phyloP scores from a whole-genome alignment of 1,140 invertebrate species.

The Euglossa dilemma region DNA sequence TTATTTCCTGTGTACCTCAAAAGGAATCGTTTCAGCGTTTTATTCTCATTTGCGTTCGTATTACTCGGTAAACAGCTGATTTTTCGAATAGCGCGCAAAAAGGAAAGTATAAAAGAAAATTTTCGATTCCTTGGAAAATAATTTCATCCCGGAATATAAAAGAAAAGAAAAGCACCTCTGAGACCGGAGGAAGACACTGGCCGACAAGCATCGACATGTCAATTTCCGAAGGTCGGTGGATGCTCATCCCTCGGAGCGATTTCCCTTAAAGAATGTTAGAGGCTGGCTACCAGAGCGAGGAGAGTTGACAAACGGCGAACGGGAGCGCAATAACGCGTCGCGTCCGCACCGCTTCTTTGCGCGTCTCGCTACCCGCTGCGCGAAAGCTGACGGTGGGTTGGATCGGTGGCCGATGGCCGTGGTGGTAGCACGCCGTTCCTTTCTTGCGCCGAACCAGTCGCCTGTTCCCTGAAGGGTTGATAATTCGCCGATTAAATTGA shows the following conservation, averaged over 20 bases:
- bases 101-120: too few species aligned
- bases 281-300: not conserved
- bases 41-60: too few species aligned
- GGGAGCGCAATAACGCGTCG: not conserved
- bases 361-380: conserved; percentile 71
- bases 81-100: too few species aligned
- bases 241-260: not conserved
- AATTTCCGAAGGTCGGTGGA: too few species aligned
- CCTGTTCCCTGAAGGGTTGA: conserved; percentile 79
- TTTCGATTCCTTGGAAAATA: too few species aligned
- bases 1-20: too few species aligned
- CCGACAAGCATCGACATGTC: too few species aligned
- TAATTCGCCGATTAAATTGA: conserved; percentile 82
- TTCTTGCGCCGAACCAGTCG: conserved; percentile 68
- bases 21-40: too few species aligned
- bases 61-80: too few species aligned
- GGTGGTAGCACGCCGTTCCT: conserved; percentile 48
- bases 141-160: too few species aligned
- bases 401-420: conserved; percentile 13
- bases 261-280: not conserved
- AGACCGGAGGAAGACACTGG: too few species aligned
- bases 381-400: conserved; percentile 40
- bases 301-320: not conserved
- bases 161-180: too few species aligned
- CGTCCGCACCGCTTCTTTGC: conserved; percentile 48